Conservation (phyloP, 2,797 vertebrate genomes). For the Hemitrygon akajei region DNA sequence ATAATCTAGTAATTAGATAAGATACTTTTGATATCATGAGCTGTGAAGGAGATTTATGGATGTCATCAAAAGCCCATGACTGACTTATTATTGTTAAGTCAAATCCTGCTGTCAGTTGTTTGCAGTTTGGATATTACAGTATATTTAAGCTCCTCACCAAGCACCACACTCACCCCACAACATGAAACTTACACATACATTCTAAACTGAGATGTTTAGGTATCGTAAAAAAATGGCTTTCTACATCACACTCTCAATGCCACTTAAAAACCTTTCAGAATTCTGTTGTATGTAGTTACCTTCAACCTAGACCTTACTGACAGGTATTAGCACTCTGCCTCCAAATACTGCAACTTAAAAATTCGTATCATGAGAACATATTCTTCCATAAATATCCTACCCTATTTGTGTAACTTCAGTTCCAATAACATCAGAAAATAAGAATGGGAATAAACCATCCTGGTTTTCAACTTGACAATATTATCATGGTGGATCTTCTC, state of each 20-base stretch:
- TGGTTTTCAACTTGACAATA: no score
- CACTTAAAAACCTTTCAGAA: not conserved
- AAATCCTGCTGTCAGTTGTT: not conserved
- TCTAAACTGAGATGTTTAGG: not conserved
- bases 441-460: no score
- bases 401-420: not conserved
- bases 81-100: conserved; percentile 16
- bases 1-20: conserved; percentile 1
- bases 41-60: not conserved
- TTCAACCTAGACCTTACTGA: not conserved
- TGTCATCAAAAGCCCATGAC: not conserved
- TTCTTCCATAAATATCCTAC: not conserved
- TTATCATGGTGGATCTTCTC: no score
- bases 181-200: not conserved
- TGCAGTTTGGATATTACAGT: not conserved
- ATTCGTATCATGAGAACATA: not conserved
- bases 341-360: not conserved
- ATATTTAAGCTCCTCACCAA: not conserved
- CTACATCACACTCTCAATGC: not conserved
- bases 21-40: not conserved
- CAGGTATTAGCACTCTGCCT: not conserved
- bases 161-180: no score
- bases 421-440: not conserved
- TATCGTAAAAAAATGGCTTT: not conserved
- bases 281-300: not conserved